Percentiles rank a stretch among this genome's conserved stretches.
Conservation (phyloP, 64 coral and sea anemone genomes). For the Stichodactyla helianthus region DNA sequence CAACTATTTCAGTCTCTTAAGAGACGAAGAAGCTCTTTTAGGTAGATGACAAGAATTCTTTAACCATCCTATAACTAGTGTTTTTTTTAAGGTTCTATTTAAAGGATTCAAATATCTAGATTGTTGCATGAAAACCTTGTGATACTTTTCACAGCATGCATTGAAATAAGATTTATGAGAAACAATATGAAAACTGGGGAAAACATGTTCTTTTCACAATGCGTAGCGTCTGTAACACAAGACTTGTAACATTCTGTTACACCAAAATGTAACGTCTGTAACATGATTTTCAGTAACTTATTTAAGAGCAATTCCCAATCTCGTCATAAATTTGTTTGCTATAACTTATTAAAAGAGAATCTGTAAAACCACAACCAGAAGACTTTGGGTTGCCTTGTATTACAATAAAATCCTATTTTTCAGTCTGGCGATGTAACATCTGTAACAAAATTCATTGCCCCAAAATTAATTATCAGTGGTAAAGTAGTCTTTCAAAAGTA, state of each 20-base stretch:
- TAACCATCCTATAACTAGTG: constrained; percentile 37
- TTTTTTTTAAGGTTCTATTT: constrained; percentile 56
- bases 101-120: constrained; percentile 44
- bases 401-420: constrained; percentile 44
- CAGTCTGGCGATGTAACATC: constrained; percentile 50
- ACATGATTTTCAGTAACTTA: constrained; percentile 56
- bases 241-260: no score
- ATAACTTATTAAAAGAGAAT: constrained; percentile 59
- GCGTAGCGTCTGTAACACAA: constrained; percentile 56
- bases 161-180: constrained; percentile 53
- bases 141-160: constrained; percentile 54
- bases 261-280: constrained; percentile 59
- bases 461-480: constrained; percentile 44
- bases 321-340: constrained; percentile 49
- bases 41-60: constrained; percentile 41
- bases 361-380: constrained; percentile 49
- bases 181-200: constrained; percentile 37
- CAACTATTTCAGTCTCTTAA: constrained; percentile 44
- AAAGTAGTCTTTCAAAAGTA: constrained; percentile 46
- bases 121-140: constrained; percentile 49
- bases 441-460: constrained; percentile 52
- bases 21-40: constrained; percentile 27
- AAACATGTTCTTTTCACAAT: constrained; percentile 40
- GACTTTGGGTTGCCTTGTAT: constrained; percentile 45
- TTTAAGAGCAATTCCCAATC: constrained; percentile 46